Percentiles rank a stretch among this genome's conserved stretches.
These are phyloP conservation scores for Megalopta genalis DNA, from an alignment of 1,140 invertebrate genomes.

Conservation along the genomic window DNA sequence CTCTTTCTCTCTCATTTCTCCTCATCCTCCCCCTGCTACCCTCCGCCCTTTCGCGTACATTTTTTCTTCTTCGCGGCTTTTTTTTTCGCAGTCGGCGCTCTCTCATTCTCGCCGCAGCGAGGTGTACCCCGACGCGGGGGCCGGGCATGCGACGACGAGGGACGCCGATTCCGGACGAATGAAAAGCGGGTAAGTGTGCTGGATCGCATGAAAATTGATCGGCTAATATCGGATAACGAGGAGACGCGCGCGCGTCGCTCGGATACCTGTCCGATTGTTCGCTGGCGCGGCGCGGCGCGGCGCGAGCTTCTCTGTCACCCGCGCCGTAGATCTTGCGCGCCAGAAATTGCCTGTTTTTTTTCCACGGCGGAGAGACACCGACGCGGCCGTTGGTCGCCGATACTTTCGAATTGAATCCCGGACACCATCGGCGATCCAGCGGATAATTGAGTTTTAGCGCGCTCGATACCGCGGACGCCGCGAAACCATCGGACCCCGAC, in stretches of 20 bases:
- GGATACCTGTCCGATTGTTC: constrained; percentile 5
- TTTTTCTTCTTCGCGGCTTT: constrained; percentile 11
- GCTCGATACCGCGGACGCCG: too few species aligned
- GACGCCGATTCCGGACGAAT: constrained; percentile 21
- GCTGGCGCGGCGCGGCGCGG: too few species aligned
- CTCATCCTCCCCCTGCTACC: neutral
- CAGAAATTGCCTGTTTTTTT: too few species aligned
- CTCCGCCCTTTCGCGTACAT: neutral
- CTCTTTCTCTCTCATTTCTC: neutral
- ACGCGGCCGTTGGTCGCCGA: too few species aligned
- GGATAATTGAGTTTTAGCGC: too few species aligned
- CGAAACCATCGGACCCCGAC: too few species aligned
- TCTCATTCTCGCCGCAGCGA: constrained; percentile 22
- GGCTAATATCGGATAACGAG: constrained; percentile 48
- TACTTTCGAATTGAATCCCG: too few species aligned
- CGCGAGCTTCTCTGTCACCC: too few species aligned
- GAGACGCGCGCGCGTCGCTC: neutral
- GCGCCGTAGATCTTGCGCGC: too few species aligned
- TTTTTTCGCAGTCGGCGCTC: neutral
- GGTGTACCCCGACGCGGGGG: neutral
- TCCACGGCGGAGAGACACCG: too few species aligned
- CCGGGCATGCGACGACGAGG: too few species aligned
- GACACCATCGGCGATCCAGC: too few species aligned
- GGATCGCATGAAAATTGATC: constrained; percentile 54
- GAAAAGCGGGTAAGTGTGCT: constrained; percentile 51